Evolutionary conservation across 2,113 vertebrate species (phyloP), one percentile per base, ranked within the genome.

Genomic region (Tetrao urogallus): DNA sequence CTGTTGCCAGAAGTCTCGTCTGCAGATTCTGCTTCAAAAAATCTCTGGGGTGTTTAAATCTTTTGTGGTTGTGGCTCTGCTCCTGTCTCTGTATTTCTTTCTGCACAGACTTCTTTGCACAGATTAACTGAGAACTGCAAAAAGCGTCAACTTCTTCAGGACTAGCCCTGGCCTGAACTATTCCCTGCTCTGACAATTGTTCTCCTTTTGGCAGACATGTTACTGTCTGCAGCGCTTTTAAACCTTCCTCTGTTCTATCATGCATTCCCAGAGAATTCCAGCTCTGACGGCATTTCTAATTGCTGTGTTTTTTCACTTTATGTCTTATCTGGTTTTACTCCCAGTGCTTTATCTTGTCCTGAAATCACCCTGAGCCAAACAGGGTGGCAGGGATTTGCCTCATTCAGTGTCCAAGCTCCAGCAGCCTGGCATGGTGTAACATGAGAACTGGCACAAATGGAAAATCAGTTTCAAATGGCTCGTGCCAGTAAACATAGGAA

Each of bases 391-490:
- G 77, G 92, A 75, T 93, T 89, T 94, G 80, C 70, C 48, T 89
- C 70, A n/a, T 86, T 89, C 81, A 74, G 81, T 84, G 77, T 76
- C 88, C 83, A 69, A 82, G 65, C 86, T 84, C 52, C 63, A 94
- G 54, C 64, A 63, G 48, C 83, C 81, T 92, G 92, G 81, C 76
- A 93, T 38, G 30, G 61, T 90, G 90, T 89, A 94, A 93, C 43
- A 48, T 93, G 93, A 95, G 91, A 90, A 82, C 0, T 76, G 86
- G 90, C 82, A 66, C 67, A 93, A 57, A 90, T 92, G 90, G 94
- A 96, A 94, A 96, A 96, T 92, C 65, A 48, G 74, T 84, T 96
- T 90, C 77, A 34, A 93, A 72, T 54, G 81, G n/a, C 83, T 96
- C 58, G 21, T 87, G 90, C 94, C 81, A 85, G 74, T 0, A 0